A percentile compares a stretch with the other conserved stretches of the same genome.
Conservation (phyloP, 2,797 vertebrate genomes). For the Falco naumanni region DNA sequence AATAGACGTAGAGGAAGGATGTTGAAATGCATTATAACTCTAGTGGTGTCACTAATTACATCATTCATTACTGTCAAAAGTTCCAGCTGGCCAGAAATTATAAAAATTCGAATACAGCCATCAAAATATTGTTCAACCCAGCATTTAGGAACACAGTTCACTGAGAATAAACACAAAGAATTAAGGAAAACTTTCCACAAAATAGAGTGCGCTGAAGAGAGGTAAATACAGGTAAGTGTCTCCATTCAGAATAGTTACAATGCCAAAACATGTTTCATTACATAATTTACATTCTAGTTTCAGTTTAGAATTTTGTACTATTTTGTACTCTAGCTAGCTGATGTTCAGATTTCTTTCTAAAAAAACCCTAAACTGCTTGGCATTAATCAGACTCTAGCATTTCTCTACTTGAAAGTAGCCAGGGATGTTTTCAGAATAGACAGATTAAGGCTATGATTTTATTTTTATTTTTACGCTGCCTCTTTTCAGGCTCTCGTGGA, state of each 20-base stretch:
- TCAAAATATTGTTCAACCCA: background rate
- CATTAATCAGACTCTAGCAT: background rate
- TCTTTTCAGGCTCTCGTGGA: background rate
- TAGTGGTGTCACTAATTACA: background rate
- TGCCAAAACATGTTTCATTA: background rate
- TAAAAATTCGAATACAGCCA: background rate
- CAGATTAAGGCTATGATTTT: background rate
- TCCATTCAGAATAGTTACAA: background rate
- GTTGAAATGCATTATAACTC: background rate
- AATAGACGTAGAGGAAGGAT: background rate
- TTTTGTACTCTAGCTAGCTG: background rate
- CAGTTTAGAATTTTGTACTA: background rate
- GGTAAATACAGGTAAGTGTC: background rate
- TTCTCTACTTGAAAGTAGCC: background rate
- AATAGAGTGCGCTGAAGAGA: background rate
- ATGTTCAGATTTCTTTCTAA: background rate
- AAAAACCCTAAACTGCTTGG: background rate
- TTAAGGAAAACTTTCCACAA: background rate
- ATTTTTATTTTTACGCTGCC: background rate
- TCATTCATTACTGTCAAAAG: background rate
- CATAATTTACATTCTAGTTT: background rate
- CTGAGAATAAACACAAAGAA: background rate
- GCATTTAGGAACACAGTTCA: background rate
- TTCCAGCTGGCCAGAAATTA: background rate
- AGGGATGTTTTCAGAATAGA: background rate